Conservation (phyloP, 2,113 vertebrate species). For the Podarcis muralis region DNA sequence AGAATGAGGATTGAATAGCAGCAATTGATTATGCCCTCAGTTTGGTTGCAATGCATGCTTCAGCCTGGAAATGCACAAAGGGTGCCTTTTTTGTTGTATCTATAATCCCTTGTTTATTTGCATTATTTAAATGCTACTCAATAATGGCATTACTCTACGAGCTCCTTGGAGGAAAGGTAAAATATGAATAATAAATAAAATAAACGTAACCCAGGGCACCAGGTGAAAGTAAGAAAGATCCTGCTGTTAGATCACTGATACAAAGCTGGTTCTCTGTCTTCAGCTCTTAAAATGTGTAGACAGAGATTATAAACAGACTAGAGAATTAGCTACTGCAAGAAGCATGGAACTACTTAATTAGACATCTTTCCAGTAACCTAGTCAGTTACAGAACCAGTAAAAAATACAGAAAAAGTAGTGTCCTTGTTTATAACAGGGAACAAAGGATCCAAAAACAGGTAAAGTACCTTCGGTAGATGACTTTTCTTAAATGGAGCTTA, state of each 20-base stretch:
- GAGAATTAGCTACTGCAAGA: not conserved
- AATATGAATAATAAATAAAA: too few species aligned
- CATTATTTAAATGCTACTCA: not conserved
- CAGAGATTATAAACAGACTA: not conserved
- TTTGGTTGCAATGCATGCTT: not conserved
- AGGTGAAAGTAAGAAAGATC: not conserved
- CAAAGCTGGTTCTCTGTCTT: not conserved
- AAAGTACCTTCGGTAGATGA: not conserved
- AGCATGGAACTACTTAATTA: not conserved
- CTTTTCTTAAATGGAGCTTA: not conserved
- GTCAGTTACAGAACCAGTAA: not conserved
- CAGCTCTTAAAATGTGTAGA: not conserved
- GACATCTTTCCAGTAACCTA: not conserved
- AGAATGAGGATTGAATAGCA: not conserved
- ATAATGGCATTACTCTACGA: not conserved
- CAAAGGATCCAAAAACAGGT: not conserved
- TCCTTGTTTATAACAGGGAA: not conserved
- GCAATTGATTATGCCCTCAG: not conserved
- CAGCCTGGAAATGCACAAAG: too few species aligned
- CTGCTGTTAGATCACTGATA: not conserved
- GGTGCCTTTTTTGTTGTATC: not conserved
- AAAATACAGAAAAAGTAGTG: not conserved
- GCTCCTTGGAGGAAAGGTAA: not conserved
- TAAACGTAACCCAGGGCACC: too few species aligned
- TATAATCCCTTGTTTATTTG: not conserved